These are phyloP conservation scores for Limnodromus scolopaceus DNA, from an alignment of 2,797 vertebrate species.

Conservation along the genomic window DNA sequence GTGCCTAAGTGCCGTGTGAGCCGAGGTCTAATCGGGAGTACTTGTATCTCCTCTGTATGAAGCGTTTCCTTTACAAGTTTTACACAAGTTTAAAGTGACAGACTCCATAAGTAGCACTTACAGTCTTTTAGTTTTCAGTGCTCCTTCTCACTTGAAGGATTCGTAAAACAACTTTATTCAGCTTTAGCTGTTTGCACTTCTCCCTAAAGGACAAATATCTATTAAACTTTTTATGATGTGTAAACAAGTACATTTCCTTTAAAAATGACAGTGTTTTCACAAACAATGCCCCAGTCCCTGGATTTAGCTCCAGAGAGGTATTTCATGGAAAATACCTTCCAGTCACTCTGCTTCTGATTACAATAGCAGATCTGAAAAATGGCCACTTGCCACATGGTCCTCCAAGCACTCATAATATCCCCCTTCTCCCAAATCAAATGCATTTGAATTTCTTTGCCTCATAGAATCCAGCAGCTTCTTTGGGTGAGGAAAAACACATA, in stretches of 20 bases:
- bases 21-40: neutral
- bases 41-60: rapidly evolving
- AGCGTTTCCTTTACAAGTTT: neutral
- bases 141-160: neutral
- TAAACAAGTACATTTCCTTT: slow-evolving; percentile 54
- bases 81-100: neutral
- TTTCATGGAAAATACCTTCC: slow-evolving; percentile 52
- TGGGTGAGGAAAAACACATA: neutral
- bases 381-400: slow-evolving; percentile 20
- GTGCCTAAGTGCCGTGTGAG: neutral
- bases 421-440: neutral
- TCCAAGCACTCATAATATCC: slow-evolving; percentile 25
- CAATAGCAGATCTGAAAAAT: slow-evolving; percentile 40
- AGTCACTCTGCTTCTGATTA: slow-evolving; percentile 46
- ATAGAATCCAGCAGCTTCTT: slow-evolving; percentile 26
- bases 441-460: slow-evolving; percentile 47
- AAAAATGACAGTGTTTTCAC: slow-evolving; percentile 41
- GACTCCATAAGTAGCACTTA: neutral
- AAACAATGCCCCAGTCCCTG: slow-evolving; percentile 24
- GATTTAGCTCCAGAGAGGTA: slow-evolving; percentile 33
- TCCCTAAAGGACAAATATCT: slow-evolving; percentile 22
- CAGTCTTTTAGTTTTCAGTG: neutral
- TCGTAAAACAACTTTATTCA: neutral
- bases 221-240: slow-evolving; percentile 42
- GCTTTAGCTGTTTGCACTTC: neutral